These are phyloP conservation scores for Erynnis tages DNA, from an alignment of 2,888 invertebrate species.

Conservation along the genomic window DNA sequence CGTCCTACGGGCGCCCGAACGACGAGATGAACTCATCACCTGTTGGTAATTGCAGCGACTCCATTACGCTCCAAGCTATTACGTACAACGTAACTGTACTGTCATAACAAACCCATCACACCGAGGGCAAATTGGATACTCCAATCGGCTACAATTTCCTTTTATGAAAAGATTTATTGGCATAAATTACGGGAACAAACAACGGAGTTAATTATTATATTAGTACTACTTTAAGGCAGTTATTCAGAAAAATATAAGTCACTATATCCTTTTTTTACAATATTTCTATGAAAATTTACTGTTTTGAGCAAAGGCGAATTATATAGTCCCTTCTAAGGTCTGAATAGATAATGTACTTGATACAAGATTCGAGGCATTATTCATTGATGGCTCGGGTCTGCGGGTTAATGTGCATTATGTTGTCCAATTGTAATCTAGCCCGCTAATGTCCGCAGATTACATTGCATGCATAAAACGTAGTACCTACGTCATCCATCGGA, in stretches of 20 bases:
- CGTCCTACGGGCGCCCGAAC: conserved; percentile 9
- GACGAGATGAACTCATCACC: conserved; percentile 24
- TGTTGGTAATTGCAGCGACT: conserved; percentile 20
- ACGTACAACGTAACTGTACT: conserved; percentile 3
- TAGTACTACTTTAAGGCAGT: no score
- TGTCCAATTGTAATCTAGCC: conserved; percentile 21
- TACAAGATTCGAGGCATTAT: conserved; percentile 1
- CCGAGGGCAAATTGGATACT: conserved; percentile 5
- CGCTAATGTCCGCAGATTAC: conserved; percentile 27
- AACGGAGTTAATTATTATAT: no score
- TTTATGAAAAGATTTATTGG: no score
- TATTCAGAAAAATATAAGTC: no score
- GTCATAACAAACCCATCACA: conserved; percentile 5
- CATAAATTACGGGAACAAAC: background rate
- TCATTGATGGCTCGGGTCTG: conserved; percentile 19
- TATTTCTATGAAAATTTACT: no score
- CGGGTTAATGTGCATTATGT: conserved; percentile 21
- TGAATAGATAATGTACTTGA: no score
- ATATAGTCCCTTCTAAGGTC: no score
- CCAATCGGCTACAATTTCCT: no score
- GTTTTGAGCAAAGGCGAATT: no score
- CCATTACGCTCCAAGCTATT: conserved; percentile 20
- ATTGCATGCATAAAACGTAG: conserved; percentile 20
- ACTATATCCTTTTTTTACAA: no score
- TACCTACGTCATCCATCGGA: conserved; percentile 22